Conservation (phyloP, 2,888 invertebrate genomes). For the Spisula subtruncata region DNA sequence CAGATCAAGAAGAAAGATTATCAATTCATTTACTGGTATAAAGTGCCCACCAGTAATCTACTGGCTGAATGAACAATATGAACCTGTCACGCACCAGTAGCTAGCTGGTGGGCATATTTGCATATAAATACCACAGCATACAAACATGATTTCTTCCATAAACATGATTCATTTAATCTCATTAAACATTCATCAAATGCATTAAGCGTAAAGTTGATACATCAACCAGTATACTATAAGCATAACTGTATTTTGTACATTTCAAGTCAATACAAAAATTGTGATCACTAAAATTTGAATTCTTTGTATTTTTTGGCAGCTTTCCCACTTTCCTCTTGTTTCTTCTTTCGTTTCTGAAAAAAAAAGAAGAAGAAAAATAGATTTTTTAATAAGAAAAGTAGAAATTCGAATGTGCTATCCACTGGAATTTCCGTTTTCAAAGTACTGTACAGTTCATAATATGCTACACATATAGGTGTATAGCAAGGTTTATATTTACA, state of each 20-base stretch:
- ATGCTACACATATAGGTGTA: neutral
- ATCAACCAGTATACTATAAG: neutral
- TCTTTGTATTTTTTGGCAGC: constrained; percentile 99
- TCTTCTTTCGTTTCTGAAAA: constrained; percentile 95
- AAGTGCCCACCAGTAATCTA: too few relatives aligned
- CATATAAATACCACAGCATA: too few relatives aligned
- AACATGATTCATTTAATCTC: too few relatives aligned
- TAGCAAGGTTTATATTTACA: neutral
- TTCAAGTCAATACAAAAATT: neutral
- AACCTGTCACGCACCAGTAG: too few relatives aligned
- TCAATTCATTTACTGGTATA: too few relatives aligned
- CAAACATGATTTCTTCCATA: too few relatives aligned
- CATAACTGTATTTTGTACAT: neutral
- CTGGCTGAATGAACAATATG: too few relatives aligned
- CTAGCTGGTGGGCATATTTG: too few relatives aligned
- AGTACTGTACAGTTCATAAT: neutral
- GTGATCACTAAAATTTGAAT: constrained; percentile 94
- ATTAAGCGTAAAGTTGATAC: neutral
- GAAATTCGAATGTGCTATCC: neutral
- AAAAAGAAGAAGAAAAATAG: too few relatives aligned
- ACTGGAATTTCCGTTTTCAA: neutral
- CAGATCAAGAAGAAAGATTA: too few relatives aligned
- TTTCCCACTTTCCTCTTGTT: constrained; percentile 94
- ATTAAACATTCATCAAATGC: neutral
- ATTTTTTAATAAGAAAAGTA: constrained; percentile 59